Conservation (phyloP, 2,888 invertebrate genomes). For the Bembecia ichneumoniformis region DNA sequence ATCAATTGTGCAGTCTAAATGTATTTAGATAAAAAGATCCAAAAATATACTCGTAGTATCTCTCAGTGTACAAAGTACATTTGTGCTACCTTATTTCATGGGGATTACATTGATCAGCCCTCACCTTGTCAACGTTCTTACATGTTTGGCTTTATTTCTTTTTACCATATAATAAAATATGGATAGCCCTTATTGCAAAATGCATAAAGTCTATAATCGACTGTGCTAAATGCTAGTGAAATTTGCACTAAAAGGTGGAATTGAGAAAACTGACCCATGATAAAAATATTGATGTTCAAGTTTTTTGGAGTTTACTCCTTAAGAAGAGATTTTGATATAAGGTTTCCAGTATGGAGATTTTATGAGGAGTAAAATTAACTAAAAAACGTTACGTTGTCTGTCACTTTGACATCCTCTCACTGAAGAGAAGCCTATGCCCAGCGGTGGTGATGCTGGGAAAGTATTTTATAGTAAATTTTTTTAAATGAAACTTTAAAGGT, state of each 20-base stretch:
- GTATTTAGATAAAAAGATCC: too few species aligned
- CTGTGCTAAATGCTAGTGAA: conserved; percentile 4
- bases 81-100: conserved; percentile 66
- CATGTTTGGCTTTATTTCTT: conserved; percentile 54
- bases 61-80: conserved; percentile 34
- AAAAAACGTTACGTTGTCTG: too few species aligned
- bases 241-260: conserved; percentile 28
- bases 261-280: conserved; percentile 67
- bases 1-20: too few species aligned
- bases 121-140: conserved; percentile 68
- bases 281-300: conserved; percentile 60
- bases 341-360: too few species aligned
- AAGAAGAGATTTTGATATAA: too few species aligned
- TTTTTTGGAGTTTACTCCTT: too few species aligned
- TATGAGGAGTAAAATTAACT: too few species aligned
- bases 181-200: conserved; percentile 10
- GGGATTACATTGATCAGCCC: conserved; percentile 65
- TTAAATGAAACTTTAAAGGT: too few species aligned
- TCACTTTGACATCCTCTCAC: too few species aligned
- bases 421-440: too few species aligned
- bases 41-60: conserved; percentile 2
- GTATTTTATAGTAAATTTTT: too few species aligned
- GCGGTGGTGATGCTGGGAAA: too few species aligned
- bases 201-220: conserved; percentile 17
- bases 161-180: conserved; percentile 14